Conservation (phyloP, 30 jellyfish, hydroid and myxozoan species). For the Sanderia malayensis region DNA sequence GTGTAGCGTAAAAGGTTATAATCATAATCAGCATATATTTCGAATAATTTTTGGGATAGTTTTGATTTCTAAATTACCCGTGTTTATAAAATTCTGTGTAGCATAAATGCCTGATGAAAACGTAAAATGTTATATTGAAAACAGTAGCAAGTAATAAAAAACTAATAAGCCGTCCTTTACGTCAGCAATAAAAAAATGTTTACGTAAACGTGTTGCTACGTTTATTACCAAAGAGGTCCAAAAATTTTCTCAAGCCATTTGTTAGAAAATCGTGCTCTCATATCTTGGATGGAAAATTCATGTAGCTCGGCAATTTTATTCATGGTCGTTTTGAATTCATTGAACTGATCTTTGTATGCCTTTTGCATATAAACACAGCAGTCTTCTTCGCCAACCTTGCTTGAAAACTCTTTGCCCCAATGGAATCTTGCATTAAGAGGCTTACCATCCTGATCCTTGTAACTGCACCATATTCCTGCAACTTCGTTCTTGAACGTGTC, state of each 20-base stretch:
- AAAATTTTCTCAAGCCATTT: constrained; percentile 5
- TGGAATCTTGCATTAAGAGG: neutral
- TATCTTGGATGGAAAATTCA: neutral
- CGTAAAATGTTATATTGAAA: too few relatives aligned
- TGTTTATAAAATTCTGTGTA: too few relatives aligned
- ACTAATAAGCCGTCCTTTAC: too few relatives aligned
- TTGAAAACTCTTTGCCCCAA: neutral
- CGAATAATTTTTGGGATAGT: too few relatives aligned
- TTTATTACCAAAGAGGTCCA: constrained; percentile 47
- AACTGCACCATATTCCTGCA: neutral
- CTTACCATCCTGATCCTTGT: neutral
- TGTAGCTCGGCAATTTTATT: neutral
- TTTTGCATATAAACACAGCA: neutral
- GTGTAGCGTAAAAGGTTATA: too few relatives aligned
- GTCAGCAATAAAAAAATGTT: too few relatives aligned
- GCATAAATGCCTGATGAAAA: too few relatives aligned
- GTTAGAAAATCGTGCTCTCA: constrained; percentile 7
- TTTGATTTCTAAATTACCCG: too few relatives aligned
- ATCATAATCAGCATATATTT: too few relatives aligned
- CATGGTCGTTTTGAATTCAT: neutral
- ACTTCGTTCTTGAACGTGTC: neutral
- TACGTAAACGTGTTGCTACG: too few relatives aligned
- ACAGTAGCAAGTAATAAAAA: too few relatives aligned
- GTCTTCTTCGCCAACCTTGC: neutral
- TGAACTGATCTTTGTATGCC: neutral